phyloP scores from a whole-genome alignment of 2,797 vertebrate genomes.

The Danio albolineatus region DNA sequence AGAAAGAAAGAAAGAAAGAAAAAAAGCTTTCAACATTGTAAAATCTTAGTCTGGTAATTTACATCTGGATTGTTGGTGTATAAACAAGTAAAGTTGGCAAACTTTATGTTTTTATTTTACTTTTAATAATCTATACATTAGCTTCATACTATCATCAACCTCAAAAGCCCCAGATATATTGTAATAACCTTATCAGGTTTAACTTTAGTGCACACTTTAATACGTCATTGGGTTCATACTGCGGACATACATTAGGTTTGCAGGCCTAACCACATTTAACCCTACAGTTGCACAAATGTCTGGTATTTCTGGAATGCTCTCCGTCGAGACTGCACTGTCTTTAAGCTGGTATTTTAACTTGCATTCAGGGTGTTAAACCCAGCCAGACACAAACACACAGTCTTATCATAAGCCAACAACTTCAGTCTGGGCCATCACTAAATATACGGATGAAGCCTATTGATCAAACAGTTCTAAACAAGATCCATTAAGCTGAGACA shows the following conservation, averaged over 20 bases:
- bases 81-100: no score
- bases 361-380: constrained; percentile 14
- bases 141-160: no score
- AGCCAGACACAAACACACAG: constrained; percentile 8
- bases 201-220: no score
- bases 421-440: constrained; percentile 17
- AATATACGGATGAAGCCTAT: constrained; percentile 7
- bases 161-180: no score
- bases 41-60: no score
- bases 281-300: constrained; percentile 27
- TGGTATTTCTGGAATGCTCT: constrained; percentile 47
- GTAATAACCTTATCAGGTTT: no score
- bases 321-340: background rate
- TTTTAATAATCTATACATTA: no score
- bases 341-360: constrained; percentile 30
- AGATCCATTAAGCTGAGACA: background rate
- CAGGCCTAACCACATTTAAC: constrained; percentile 15
- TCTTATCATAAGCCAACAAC: constrained; percentile 14
- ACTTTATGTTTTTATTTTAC: no score
- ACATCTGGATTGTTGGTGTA: no score
- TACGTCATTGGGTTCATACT: constrained; percentile 13
- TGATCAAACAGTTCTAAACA: background rate
- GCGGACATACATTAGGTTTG: background rate
- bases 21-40: no score
- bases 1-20: no score